Conservation (phyloP, 2,888 invertebrate genomes). For the Megaustenia siamemsis region DNA sequence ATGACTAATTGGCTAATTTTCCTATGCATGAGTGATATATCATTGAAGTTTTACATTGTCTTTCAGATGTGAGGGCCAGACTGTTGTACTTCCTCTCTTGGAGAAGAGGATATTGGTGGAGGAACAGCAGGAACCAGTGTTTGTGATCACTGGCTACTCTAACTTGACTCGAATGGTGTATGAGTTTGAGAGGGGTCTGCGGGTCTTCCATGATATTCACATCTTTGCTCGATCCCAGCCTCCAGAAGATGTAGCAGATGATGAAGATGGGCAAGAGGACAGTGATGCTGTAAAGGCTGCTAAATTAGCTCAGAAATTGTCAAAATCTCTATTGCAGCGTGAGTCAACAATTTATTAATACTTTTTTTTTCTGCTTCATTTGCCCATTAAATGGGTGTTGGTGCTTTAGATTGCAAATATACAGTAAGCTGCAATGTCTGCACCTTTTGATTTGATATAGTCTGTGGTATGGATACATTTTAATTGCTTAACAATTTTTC, state of each 20-base stretch:
- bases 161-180: slow-evolving; percentile 92
- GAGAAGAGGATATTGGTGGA: slow-evolving; percentile 93
- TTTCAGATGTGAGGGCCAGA: slow-evolving; percentile 68
- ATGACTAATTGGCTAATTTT: too few relatives aligned
- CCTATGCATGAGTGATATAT: too few relatives aligned
- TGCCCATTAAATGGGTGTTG: too few relatives aligned
- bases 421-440: too few relatives aligned
- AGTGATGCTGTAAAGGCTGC: slow-evolving; percentile 59
- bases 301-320: slow-evolving; percentile 61
- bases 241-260: slow-evolving; percentile 62
- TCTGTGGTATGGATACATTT: not conserved
- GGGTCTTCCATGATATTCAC: slow-evolving; percentile 91
- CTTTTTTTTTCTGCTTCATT: too few relatives aligned
- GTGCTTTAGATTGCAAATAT: too few relatives aligned
- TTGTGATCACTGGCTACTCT: slow-evolving; percentile 88
- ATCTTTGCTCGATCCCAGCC: slow-evolving; percentile 82
- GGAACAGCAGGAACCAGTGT: slow-evolving; percentile 90
- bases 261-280: slow-evolving; percentile 56
- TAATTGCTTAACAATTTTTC: too few relatives aligned
- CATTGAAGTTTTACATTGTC: slow-evolving; percentile 14
- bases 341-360: slow-evolving; percentile 47
- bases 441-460: too few relatives aligned
- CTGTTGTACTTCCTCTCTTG: slow-evolving; percentile 76
- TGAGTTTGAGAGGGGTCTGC: slow-evolving; percentile 91
- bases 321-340: slow-evolving; percentile 62